Percentiles rank a stretch among this genome's conserved stretches.
These are phyloP conservation scores for Melieria crassipennis DNA, from an alignment of 2,888 invertebrate species.

Conservation along the genomic window DNA sequence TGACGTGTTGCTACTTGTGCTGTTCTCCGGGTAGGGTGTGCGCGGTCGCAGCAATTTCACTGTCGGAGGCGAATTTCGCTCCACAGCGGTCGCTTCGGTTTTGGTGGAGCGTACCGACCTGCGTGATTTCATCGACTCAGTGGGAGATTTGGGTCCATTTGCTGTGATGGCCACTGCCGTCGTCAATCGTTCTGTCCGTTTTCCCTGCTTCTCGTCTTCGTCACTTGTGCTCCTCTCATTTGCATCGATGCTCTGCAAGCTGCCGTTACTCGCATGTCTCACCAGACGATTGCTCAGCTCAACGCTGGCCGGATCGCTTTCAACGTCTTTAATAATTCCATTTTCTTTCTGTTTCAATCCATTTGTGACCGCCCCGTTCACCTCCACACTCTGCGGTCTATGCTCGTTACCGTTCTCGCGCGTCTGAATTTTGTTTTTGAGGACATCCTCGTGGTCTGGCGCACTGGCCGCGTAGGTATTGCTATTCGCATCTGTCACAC, in stretches of 20 bases:
- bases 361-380: neutral
- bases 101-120: conserved; percentile 49
- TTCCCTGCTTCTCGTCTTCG: neutral
- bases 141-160: conserved; percentile 46
- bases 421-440: conserved; percentile 45
- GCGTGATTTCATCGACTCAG: conserved; percentile 49
- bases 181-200: neutral
- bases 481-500: conserved; percentile 29
- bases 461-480: neutral
- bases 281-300: too few relatives aligned
- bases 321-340: neutral
- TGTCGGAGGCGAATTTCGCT: conserved; percentile 33
- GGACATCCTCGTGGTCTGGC: conserved; percentile 37
- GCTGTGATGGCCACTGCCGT: conserved; percentile 20
- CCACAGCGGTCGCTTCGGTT: conserved; percentile 45
- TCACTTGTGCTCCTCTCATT: too few relatives aligned
- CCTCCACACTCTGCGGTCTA: neutral
- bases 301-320: neutral
- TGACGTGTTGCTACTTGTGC: conserved; percentile 48
- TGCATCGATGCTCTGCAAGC: too few relatives aligned
- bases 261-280: too few relatives aligned
- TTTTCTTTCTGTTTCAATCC: conserved; percentile 2
- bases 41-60: conserved; percentile 56
- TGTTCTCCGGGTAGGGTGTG: conserved; percentile 62
- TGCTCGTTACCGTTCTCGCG: conserved; percentile 17